Evolutionary conservation across 2,888 invertebrate genomes (phyloP).

Genomic region (Spisula solida): DNA sequence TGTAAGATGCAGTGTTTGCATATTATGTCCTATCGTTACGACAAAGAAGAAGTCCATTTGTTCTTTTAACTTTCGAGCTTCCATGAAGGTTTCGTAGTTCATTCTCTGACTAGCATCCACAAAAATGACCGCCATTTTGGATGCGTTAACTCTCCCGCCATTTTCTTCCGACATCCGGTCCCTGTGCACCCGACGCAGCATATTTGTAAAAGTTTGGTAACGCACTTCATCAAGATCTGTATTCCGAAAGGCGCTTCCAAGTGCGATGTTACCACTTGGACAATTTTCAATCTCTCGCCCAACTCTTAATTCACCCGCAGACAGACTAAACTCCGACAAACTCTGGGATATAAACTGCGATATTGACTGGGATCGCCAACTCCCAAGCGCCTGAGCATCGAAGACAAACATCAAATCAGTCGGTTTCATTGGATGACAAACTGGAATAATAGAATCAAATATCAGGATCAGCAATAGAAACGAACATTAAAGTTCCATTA

Average conservation of each 20-base stretch:
- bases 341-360: constrained; percentile 70
- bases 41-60: constrained; percentile 65
- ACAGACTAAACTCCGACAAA: constrained; percentile 60
- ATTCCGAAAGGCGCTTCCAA: constrained; percentile 62
- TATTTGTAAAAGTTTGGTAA: constrained; percentile 65
- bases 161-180: constrained; percentile 60
- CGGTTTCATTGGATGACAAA: constrained; percentile 61
- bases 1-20: constrained; percentile 48
- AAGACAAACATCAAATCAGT: constrained; percentile 75
- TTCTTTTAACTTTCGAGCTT: constrained; percentile 55
- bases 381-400: constrained; percentile 73
- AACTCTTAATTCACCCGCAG: constrained; percentile 63
- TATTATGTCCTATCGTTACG: constrained; percentile 62
- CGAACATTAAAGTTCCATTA: no score
- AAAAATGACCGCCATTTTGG: constrained; percentile 69
- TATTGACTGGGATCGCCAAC: constrained; percentile 69
- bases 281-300: constrained; percentile 73
- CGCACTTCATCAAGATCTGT: constrained; percentile 57
- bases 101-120: constrained; percentile 65
- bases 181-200: constrained; percentile 64
- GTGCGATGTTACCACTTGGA: constrained; percentile 65
- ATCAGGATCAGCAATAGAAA: no score
- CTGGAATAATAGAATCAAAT: constrained; percentile 45
- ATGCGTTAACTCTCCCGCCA: constrained; percentile 67
- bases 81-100: constrained; percentile 58